A percentile compares a stretch with the other conserved stretches of the same genome.
Conservation (phyloP, 2,888 invertebrate genomes). For the Diaphora mendica region DNA sequence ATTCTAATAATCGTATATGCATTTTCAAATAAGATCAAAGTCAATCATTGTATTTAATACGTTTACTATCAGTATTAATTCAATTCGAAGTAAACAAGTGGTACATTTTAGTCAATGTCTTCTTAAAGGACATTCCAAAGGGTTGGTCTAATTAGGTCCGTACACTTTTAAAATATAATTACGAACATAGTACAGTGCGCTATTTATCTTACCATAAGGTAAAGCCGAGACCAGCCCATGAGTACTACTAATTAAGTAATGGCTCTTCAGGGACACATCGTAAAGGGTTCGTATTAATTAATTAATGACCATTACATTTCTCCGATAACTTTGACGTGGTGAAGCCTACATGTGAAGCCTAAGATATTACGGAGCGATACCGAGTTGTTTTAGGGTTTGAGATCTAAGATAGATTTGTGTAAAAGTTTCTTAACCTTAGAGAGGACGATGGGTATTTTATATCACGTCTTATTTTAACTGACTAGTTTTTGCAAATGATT, state of each 20-base stretch:
- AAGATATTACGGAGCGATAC: conserved; percentile 4
- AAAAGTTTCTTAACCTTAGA: neutral
- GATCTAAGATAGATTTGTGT: conserved; percentile 2
- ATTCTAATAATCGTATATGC: neutral
- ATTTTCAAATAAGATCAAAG: neutral
- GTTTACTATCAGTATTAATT: neutral
- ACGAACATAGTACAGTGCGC: conserved; percentile 22
- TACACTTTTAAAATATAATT: conserved; percentile 21
- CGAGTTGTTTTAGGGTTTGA: conserved; percentile 1
- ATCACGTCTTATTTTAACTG: neutral
- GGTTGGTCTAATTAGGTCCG: conserved; percentile 4
- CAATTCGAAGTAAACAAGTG: neutral
- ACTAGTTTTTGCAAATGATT: no score
- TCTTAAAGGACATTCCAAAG: neutral
- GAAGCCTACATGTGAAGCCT: conserved; percentile 39
- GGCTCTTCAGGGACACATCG: conserved; percentile 76
- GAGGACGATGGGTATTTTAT: neutral
- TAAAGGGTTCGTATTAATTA: conserved; percentile 82
- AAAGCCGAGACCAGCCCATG: conserved; percentile 62
- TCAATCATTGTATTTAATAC: no score
- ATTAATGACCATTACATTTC: conserved; percentile 82
- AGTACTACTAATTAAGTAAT: conserved; percentile 83
- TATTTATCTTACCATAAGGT: conserved; percentile 45
- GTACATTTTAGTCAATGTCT: neutral
- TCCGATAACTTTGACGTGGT: conserved; percentile 67